These are phyloP conservation scores for Turritopsis dohrnii DNA, from an alignment of 30 jellyfish, hydroid and myxozoan species.

Conservation along the genomic window DNA sequence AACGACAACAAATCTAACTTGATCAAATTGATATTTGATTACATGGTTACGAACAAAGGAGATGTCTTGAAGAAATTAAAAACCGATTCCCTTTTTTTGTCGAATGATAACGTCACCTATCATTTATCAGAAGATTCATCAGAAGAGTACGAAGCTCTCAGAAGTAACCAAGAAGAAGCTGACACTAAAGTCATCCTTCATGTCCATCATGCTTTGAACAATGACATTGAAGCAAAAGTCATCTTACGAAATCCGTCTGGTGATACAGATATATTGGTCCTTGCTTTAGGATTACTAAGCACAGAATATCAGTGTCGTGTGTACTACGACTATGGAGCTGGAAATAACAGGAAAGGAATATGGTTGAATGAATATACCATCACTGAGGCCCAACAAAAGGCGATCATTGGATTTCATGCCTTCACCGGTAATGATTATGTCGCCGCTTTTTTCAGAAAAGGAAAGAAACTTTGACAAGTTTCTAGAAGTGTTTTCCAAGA, in stretches of 20 bases:
- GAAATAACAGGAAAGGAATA: conserved; percentile 12
- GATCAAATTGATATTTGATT: not conserved
- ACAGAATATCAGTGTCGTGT: not conserved
- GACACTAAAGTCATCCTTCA: conserved; percentile 50
- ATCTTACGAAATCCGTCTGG: not conserved
- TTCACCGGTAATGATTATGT: conserved; percentile 2
- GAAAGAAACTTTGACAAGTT: not conserved
- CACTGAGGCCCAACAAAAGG: not conserved
- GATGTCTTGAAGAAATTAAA: not conserved
- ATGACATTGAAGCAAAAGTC: not conserved
- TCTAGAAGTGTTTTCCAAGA: not conserved
- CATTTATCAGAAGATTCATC: not conserved
- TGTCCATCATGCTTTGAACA: conserved; percentile 27
- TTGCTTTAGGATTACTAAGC: not conserved
- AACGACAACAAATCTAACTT: not conserved
- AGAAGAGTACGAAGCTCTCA: not conserved
- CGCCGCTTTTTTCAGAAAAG: conserved; percentile 23
- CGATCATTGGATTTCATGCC: conserved; percentile 47
- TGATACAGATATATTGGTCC: not conserved
- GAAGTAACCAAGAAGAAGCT: conserved; percentile 45
- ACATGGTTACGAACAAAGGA: not conserved
- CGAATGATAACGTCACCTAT: not conserved
- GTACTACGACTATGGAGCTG: conserved; percentile 32
- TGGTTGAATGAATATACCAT: not conserved
- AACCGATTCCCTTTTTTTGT: not conserved